phyloP scores from a whole-genome alignment of 2,888 invertebrate species.

The Polymixis lichenea region DNA sequence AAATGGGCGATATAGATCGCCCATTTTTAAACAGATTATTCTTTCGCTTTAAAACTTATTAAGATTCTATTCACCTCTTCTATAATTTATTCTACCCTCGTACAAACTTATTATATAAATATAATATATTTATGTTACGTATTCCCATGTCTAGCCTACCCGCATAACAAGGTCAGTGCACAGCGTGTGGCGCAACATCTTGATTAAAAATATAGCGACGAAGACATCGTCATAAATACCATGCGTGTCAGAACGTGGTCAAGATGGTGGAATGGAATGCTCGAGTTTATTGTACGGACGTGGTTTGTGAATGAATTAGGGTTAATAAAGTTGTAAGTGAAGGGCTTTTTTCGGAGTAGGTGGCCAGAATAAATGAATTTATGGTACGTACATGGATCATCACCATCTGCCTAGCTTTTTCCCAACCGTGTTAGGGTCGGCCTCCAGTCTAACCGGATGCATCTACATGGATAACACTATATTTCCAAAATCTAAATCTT shows the following conservation, averaged over 20 bases:
- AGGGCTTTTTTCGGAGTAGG: neutral
- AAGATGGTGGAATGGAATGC: neutral
- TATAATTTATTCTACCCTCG: neutral
- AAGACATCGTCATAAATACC: slow-evolving; percentile 16
- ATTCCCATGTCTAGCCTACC: neutral
- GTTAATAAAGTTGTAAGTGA: neutral
- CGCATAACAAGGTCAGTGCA: neutral
- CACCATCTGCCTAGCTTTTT: too few species aligned
- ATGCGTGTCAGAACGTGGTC: neutral
- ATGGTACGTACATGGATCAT: neutral
- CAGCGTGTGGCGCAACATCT: slow-evolving; percentile 16
- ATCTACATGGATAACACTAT: too few species aligned
- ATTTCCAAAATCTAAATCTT: neutral
- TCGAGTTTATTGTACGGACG: slow-evolving; percentile 4
- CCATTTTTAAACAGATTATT: too few species aligned
- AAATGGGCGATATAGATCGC: too few species aligned
- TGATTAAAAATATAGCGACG: slow-evolving; percentile 38
- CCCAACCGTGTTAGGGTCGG: too few species aligned
- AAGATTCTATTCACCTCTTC: neutral
- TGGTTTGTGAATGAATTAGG: slow-evolving; percentile 4
- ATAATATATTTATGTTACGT: slow-evolving; percentile 1
- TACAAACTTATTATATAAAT: slow-evolving; percentile 1
- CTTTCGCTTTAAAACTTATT: neutral
- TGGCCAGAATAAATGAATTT: neutral
- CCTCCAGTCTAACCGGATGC: too few species aligned